Evolutionary conservation across 2,797 vertebrate species (phyloP), one percentile per base, ranked within the genome.

Genomic region (Leucoraja ocellata): DNA sequence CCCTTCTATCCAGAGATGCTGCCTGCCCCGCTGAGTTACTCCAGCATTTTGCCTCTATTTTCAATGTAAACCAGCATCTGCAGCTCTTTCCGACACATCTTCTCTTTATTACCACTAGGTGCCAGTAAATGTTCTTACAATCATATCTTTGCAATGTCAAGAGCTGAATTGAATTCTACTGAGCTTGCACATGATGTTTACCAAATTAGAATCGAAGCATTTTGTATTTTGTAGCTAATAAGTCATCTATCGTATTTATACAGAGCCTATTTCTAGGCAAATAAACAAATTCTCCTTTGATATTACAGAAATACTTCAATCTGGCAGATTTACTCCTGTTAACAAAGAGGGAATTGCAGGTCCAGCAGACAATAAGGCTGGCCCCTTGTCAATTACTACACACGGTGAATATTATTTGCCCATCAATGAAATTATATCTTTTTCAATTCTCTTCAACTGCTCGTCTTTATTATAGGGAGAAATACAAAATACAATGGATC

Each of bases 121-220:
- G 84, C 36, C 63, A 88, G n/a, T 88, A 65, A 68, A 88, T 88
- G 84, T 23, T 88, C 84, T n/a, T 88, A 68, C 36, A 18, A 88
- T 88, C 84, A 65, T 61, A 68, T 23, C 7, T 8, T 13, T 65
- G 25, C 14, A 36, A 14, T 0, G 5, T 4, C 14, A 36, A 74
- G 16, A 36, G 6, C 21, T 8, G 16, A 32, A 28, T 6, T 32
- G 28, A 28, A 83, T 83, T 58, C 23, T 83, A 2, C 46, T 8
- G n/a, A 65, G 13, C 28, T 63, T 86, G 28, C 13, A 86, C 7
- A 16, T 11, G 46, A 83, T 68, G 23, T 68, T 88, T 68, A 68
- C 65, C 61, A 21, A 65, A 3, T 68, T 63, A 88, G n/a, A 36
- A 32, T 13, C n/a, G 6, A 58, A 61, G 16, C n/a, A 36, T 88